phyloP scores from a whole-genome alignment of 2,113 vertebrate species.

The Sphyrna mokarran region DNA sequence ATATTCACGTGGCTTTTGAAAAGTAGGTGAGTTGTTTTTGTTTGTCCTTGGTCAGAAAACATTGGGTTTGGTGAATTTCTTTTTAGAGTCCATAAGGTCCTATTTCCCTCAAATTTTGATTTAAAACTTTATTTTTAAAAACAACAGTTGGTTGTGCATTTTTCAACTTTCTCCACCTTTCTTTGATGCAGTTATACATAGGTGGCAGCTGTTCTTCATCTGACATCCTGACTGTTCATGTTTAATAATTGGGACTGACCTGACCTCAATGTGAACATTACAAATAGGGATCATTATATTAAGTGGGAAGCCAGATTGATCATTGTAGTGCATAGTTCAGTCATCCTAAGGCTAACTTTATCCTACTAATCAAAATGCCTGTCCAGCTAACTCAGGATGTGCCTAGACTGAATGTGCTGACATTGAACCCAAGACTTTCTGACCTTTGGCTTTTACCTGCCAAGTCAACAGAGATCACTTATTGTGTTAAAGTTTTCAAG shows the following conservation, averaged over 20 bases:
- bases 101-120: neutral
- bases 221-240: neutral
- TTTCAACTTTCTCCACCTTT: neutral
- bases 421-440: neutral
- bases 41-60: neutral
- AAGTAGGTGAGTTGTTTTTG: neutral
- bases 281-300: neutral
- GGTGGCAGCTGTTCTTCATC: neutral
- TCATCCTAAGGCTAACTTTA: neutral
- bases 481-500: neutral
- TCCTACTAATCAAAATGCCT: neutral
- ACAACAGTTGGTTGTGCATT: neutral
- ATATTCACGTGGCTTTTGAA: neutral
- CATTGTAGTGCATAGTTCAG: neutral
- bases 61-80: neutral
- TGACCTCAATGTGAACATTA: neutral
- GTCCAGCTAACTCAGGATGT: neutral
- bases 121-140: neutral
- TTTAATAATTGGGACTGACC: neutral
- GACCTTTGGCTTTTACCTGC: neutral
- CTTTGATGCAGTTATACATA: neutral
- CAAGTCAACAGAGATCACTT: neutral
- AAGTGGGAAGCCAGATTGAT: neutral
- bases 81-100: neutral
- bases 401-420: neutral